A percentile compares a stretch with the other conserved stretches of the same genome.
These are phyloP conservation scores for Caenorhabditis drosophilae DNA, from an alignment of 2,888 invertebrate genomes.

Conservation along the genomic window DNA sequence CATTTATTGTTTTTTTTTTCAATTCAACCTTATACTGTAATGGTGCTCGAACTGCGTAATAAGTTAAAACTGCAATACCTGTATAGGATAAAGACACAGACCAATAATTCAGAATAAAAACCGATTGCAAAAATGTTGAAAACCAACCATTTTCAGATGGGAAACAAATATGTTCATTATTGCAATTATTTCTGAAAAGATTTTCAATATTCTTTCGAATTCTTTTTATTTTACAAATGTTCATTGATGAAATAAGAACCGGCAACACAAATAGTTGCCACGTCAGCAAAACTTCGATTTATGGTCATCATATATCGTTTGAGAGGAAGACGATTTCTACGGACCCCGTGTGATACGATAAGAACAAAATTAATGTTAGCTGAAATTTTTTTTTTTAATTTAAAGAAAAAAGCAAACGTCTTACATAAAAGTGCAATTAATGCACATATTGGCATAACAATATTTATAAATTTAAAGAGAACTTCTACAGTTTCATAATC, in stretches of 20 bases:
- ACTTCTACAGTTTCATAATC: not conserved
- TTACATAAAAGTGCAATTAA: not conserved
- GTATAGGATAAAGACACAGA: slow-evolving; percentile 46
- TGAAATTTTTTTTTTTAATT: too few species aligned
- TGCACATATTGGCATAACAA: not conserved
- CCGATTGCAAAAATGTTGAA: slow-evolving; percentile 22
- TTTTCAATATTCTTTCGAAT: not conserved
- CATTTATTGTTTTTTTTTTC: not conserved
- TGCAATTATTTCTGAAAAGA: slow-evolving; percentile 2
- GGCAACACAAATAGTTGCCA: slow-evolving; percentile 27
- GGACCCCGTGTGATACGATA: slow-evolving; percentile 34
- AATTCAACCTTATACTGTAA: slow-evolving; percentile 46
- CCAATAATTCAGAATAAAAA: slow-evolving; percentile 54
- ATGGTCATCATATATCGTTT: slow-evolving; percentile 44
- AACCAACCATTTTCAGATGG: slow-evolving; percentile 20
- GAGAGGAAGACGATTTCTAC: slow-evolving; percentile 34
- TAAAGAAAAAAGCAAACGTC: too few species aligned
- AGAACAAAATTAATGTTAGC: slow-evolving; percentile 37
- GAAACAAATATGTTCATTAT: slow-evolving; percentile 14
- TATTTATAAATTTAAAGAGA: not conserved
- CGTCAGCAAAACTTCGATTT: slow-evolving; percentile 43
- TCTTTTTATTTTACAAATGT: slow-evolving; percentile 9
- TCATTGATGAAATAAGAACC: slow-evolving; percentile 23
- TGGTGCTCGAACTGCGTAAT: slow-evolving; percentile 51
- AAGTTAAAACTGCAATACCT: slow-evolving; percentile 51